Conservation (phyloP, 30 jellyfish, hydroid and myxozoan genomes). For the Aurelia coerulea region DNA sequence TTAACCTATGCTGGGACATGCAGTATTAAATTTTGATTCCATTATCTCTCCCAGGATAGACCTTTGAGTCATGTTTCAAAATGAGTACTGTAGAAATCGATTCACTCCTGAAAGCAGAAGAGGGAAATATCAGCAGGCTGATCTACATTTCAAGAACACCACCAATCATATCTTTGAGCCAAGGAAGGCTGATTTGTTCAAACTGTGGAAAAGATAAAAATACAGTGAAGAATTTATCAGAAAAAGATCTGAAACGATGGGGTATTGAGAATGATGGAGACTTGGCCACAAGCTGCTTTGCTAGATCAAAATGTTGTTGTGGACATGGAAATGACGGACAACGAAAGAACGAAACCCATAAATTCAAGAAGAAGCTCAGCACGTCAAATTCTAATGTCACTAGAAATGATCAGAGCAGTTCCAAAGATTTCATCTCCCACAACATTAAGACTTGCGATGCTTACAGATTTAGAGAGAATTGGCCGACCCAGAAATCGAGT, state of each 20-base stretch:
- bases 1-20: too few species aligned
- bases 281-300: neutral
- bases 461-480: constrained; percentile 23
- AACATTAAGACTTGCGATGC: constrained; percentile 35
- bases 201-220: constrained; percentile 35
- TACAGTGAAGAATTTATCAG: neutral
- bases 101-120: constrained; percentile 21
- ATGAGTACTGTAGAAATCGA: constrained; percentile 12
- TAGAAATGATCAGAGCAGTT: constrained; percentile 12
- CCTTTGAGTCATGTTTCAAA: too few species aligned
- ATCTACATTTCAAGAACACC: constrained; percentile 10
- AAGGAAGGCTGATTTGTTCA: constrained; percentile 13
- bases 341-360: constrained; percentile 5
- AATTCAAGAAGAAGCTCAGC: constrained; percentile 12
- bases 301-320: constrained; percentile 5
- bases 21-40: too few species aligned
- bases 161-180: neutral
- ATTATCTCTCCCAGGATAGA: too few species aligned
- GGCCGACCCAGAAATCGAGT: neutral
- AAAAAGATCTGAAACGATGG: constrained; percentile 45
- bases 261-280: neutral
- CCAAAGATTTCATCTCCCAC: constrained; percentile 59
- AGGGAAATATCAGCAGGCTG: constrained; percentile 1
- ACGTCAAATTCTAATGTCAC: neutral
- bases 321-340: neutral